Evolutionary conservation across 2,797 vertebrate species (phyloP).

Genomic region (Eurystomus glaucurus): DNA sequence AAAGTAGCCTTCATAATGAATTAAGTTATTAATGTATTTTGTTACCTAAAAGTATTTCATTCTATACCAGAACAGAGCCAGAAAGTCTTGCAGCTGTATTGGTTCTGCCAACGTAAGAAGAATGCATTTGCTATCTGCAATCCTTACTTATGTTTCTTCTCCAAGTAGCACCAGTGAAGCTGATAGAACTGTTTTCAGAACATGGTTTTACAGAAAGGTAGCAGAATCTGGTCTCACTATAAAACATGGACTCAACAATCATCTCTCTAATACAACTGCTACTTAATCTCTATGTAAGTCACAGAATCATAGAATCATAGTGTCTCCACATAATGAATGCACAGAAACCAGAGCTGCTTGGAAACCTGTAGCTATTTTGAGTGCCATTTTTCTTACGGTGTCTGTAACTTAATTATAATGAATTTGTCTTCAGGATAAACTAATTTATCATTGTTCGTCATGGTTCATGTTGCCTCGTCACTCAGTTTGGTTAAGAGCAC

Average conservation of each 20-base stretch:
- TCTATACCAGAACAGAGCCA: background rate
- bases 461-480: background rate
- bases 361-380: background rate
- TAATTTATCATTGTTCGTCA: background rate
- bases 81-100: background rate
- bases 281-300: background rate
- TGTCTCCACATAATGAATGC: accelerated
- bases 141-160: background rate
- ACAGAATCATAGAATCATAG: background rate
- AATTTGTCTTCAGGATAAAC: constrained; percentile 14
- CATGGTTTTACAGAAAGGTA: background rate
- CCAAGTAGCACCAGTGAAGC: background rate
- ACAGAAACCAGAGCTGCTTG: background rate
- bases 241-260: background rate
- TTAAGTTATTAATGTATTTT: background rate
- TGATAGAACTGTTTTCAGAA: background rate
- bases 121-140: background rate
- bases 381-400: background rate
- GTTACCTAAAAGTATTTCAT: background rate
- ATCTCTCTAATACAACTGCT: background rate
- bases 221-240: background rate
- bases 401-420: background rate
- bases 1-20: background rate
- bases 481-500: background rate
- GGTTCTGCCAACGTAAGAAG: background rate